phyloP scores from a whole-genome alignment of 2,888 invertebrate species.

The Oligia fasciuncula region DNA sequence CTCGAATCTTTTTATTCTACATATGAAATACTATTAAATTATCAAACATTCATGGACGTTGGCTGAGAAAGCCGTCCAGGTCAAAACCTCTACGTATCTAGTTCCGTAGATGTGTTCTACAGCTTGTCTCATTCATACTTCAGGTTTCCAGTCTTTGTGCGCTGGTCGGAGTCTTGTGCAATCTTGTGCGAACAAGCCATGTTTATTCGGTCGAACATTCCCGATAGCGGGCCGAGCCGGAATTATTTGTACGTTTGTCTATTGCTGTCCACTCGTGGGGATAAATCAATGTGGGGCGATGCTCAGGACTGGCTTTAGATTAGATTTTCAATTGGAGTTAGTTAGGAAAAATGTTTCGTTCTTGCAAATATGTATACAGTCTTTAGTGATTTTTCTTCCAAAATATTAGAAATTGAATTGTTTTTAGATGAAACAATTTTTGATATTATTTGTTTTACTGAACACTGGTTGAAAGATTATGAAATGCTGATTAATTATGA shows the following conservation, averaged over 20 bases:
- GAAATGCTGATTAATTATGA: too few relatives aligned
- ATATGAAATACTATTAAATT: neutral
- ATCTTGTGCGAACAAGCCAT: constrained; percentile 61
- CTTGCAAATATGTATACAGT: neutral
- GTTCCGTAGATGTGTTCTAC: neutral
- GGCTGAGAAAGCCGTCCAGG: neutral
- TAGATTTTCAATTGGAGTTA: constrained; percentile 12
- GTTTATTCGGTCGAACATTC: constrained; percentile 64
- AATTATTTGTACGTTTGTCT: constrained; percentile 61
- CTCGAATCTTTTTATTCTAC: neutral
- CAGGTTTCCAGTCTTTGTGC: constrained; percentile 32
- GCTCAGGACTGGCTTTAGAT: constrained; percentile 11
- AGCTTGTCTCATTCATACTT: constrained; percentile 38
- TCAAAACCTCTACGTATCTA: neutral
- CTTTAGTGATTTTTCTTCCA: neutral
- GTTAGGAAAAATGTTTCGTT: neutral
- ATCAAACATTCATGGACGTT: neutral
- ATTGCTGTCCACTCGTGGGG: constrained; percentile 46
- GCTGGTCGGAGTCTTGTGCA: constrained; percentile 53
- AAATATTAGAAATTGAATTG: too few relatives aligned
- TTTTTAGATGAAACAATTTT: too few relatives aligned
- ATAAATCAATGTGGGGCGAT: constrained; percentile 49
- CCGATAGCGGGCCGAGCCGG: constrained; percentile 45
- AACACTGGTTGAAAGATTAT: too few relatives aligned
- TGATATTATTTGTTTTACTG: too few relatives aligned